Evolutionary conservation across 2,888 invertebrate species (phyloP).

Genomic region (Andrena dorsata): DNA sequence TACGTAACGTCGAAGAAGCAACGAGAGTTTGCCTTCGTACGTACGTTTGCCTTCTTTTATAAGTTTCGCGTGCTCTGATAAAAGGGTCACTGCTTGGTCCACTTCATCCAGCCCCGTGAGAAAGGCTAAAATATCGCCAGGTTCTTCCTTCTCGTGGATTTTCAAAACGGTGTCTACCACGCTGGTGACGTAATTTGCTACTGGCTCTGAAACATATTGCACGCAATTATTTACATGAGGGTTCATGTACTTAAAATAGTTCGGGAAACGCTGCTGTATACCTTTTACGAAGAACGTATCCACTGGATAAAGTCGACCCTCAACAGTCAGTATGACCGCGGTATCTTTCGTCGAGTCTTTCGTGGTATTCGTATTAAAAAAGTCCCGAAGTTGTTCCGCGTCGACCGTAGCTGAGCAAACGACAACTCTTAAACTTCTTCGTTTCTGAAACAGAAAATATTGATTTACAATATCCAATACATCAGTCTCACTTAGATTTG

Average conservation of each 20-base stretch:
- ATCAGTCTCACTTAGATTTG: not conserved
- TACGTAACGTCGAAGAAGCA: constrained; percentile 21
- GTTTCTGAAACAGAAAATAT: constrained; percentile 87
- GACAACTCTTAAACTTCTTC: constrained; percentile 92
- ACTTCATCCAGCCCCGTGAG: constrained; percentile 98
- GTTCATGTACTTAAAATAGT: not conserved
- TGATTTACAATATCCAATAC: not conserved
- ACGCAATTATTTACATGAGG: not conserved
- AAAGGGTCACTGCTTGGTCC: constrained; percentile 89
- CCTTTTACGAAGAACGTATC: constrained; percentile 93
- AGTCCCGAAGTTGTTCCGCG: constrained; percentile 93
- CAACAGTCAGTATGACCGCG: constrained; percentile 93
- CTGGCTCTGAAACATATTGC: constrained; percentile 88
- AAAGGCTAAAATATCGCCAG: constrained; percentile 96
- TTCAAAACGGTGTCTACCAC: constrained; percentile 95
- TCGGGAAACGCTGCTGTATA: constrained; percentile 73
- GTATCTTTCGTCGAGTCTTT: constrained; percentile 87
- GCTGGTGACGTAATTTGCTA: constrained; percentile 95
- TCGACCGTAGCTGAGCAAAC: constrained; percentile 98
- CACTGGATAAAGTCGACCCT: constrained; percentile 95
- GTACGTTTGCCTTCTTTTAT: constrained; percentile 85
- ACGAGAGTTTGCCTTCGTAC: constrained; percentile 42
- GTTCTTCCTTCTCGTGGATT: constrained; percentile 93
- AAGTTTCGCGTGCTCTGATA: constrained; percentile 88
- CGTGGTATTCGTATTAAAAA: constrained; percentile 88